Percentiles rank a stretch among this genome's conserved stretches.
Evolutionary conservation across 1,140 invertebrate species (phyloP).

Genomic region (Drosophila santomea): DNA sequence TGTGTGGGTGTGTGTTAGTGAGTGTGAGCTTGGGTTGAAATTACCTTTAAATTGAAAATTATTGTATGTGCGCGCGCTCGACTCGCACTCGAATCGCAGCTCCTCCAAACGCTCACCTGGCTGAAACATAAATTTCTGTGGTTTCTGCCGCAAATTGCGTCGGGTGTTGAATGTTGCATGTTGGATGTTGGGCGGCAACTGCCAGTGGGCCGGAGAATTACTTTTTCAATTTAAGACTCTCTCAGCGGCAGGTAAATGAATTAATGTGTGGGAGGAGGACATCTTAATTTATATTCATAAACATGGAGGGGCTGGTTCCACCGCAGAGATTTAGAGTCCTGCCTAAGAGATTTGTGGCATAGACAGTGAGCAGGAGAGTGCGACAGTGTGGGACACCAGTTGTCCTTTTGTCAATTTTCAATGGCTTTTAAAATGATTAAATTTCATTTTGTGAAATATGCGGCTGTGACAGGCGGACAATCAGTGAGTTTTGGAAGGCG

Average conservation of each 20-base stretch:
- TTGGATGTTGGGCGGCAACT: neutral
- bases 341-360: conserved; percentile 4
- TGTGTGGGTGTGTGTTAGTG: conserved; percentile 3
- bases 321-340: conserved; percentile 22
- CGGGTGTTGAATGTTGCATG: conserved; percentile 18
- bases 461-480: conserved; percentile 27
- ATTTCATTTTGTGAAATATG: conserved; percentile 69
- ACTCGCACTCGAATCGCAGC: conserved; percentile 58
- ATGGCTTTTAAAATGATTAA: conserved; percentile 79
- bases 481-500: neutral
- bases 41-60: conserved; percentile 83
- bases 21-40: conserved; percentile 54
- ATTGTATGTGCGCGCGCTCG: conserved; percentile 80
- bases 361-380: neutral
- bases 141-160: conserved; percentile 73
- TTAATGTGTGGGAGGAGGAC: conserved; percentile 44
- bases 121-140: conserved; percentile 77
- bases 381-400: conserved; percentile 28
- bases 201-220: conserved; percentile 49
- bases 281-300: conserved; percentile 68
- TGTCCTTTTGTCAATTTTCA: conserved; percentile 68
- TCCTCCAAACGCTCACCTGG: conserved; percentile 9
- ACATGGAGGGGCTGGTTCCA: conserved; percentile 21
- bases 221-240: conserved; percentile 74
- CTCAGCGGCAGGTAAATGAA: conserved; percentile 72